A percentile compares a stretch with the other conserved stretches of the same genome.
These are phyloP conservation scores for Rhynchonema sp. DNA, from an alignment of 2,888 invertebrate genomes.

Conservation along the genomic window DNA sequence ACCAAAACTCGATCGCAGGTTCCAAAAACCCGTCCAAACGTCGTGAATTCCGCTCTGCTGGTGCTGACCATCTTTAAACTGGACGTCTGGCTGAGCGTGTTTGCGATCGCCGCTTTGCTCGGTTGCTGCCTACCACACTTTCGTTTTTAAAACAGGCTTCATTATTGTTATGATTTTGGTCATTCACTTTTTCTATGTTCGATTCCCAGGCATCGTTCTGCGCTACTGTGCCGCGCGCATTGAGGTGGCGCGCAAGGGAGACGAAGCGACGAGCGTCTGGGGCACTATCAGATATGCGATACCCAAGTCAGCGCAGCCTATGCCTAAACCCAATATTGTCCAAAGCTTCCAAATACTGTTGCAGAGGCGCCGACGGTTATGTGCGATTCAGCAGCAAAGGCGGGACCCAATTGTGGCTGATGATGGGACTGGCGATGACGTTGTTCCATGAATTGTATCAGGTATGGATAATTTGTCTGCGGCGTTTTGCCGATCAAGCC, in stretches of 20 bases:
- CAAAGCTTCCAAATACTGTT: neutral
- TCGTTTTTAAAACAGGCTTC: too few species aligned
- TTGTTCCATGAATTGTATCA: neutral
- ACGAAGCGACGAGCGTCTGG: too few species aligned
- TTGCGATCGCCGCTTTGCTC: neutral
- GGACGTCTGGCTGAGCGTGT: neutral
- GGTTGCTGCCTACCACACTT: too few species aligned
- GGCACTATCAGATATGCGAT: too few species aligned
- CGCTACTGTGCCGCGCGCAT: too few species aligned
- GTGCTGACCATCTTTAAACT: neutral
- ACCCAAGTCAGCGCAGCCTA: too few species aligned
- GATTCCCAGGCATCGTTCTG: too few species aligned
- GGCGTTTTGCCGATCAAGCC: neutral
- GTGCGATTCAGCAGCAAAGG: neutral
- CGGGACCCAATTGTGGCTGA: neutral
- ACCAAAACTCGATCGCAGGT: too few species aligned
- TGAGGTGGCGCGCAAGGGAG: too few species aligned
- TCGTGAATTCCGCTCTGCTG: neutral
- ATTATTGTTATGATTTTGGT: neutral
- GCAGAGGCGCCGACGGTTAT: neutral
- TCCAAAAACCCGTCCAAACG: neutral
- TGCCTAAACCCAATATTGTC: too few species aligned
- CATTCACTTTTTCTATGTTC: too few species aligned
- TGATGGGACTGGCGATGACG: neutral
- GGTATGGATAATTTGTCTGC: neutral